A percentile compares a stretch with the other conserved stretches of the same genome.
Evolutionary conservation across 2,797 vertebrate species (phyloP).

Genomic region (Phataginus tetradactyla): DNA sequence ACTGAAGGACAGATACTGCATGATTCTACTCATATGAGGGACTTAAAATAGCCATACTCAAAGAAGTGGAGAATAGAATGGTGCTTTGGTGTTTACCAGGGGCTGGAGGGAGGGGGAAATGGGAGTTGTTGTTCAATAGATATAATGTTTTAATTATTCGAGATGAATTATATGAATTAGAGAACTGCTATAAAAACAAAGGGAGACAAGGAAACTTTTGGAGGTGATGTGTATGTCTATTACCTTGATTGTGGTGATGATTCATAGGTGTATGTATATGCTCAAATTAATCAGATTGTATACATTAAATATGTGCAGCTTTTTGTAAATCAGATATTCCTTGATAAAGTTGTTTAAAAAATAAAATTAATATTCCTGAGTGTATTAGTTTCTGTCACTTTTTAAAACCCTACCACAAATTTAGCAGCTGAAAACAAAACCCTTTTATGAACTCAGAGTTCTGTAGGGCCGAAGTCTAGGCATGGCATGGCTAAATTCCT

Average conservation of each 20-base stretch:
- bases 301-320: neutral
- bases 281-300: neutral
- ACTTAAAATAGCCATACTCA: neutral
- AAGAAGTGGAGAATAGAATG: neutral
- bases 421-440: neutral
- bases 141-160: neutral
- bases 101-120: neutral
- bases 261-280: neutral
- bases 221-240: neutral
- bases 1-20: neutral
- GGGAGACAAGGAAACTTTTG: neutral
- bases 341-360: neutral
- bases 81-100: neutral
- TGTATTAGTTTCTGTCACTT: neutral
- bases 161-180: neutral
- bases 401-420: neutral
- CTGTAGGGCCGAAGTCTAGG: neutral
- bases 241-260: neutral
- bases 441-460: neutral
- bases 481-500: neutral
- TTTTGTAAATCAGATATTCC: neutral
- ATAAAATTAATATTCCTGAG: neutral
- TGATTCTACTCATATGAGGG: neutral
- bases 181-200: neutral
- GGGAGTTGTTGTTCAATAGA: neutral